phyloP scores from a whole-genome alignment of 2,888 invertebrate genomes.

The Luperina testacea region DNA sequence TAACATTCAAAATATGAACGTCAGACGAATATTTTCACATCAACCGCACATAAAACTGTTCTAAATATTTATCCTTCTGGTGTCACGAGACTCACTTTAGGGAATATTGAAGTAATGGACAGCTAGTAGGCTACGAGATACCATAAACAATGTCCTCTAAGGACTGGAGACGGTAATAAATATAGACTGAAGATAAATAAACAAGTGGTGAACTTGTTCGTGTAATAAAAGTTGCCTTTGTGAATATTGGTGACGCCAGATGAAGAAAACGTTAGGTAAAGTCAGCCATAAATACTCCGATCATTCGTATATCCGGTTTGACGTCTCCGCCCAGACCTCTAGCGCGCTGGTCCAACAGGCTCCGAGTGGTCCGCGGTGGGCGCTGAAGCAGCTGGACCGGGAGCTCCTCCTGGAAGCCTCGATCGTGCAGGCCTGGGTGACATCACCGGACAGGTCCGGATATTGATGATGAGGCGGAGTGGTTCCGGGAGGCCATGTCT shows the following conservation, averaged over 20 bases:
- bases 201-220: conserved; percentile 8
- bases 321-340: no score
- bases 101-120: conserved; percentile 59
- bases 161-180: conserved; percentile 37
- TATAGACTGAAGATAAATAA: conserved; percentile 41
- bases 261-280: background rate
- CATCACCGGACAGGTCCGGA: no score
- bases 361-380: no score
- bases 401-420: no score
- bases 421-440: no score
- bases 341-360: no score
- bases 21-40: conserved; percentile 14
- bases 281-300: background rate
- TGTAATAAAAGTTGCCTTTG: conserved; percentile 10
- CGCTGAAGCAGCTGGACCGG: no score
- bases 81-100: conserved; percentile 39
- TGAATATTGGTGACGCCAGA: conserved; percentile 21
- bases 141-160: conserved; percentile 42
- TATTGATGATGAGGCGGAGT: no score
- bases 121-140: conserved; percentile 29
- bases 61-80: conserved; percentile 48
- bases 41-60: conserved; percentile 2
- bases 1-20: conserved; percentile 8
- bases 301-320: no score
- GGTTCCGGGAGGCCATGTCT: no score